Percentiles rank a stretch among this genome's conserved stretches.
phyloP scores from a whole-genome alignment of 2,797 vertebrate species.

The Pagetopsis macropterus region DNA sequence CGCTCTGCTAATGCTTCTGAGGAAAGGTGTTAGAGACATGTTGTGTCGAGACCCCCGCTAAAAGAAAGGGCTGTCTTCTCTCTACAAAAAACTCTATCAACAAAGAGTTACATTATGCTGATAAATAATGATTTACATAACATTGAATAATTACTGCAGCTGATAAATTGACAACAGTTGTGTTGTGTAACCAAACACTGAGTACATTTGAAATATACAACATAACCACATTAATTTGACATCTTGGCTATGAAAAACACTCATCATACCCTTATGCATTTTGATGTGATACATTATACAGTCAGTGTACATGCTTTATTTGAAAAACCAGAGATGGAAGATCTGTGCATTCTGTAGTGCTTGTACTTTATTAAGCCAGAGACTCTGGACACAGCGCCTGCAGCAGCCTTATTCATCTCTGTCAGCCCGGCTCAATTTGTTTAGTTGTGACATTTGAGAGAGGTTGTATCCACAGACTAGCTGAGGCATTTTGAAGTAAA shows the following conservation, averaged over 20 bases:
- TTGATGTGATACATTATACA: background rate
- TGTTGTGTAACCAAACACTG: background rate
- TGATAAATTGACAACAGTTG: background rate
- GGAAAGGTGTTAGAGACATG: constrained; percentile 57
- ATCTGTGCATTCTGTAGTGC: constrained; percentile 2
- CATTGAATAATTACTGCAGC: background rate
- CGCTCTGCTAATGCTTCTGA: constrained; percentile 39
- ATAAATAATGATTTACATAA: constrained; percentile 3
- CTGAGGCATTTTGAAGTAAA: constrained; percentile 64
- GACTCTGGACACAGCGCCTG: constrained; percentile 38
- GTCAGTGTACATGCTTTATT: constrained; percentile 28
- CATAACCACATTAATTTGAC: background rate
- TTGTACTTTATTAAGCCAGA: constrained; percentile 67
- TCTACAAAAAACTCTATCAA: constrained; percentile 21
- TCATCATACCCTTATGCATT: background rate
- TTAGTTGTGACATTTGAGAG: constrained; percentile 68
- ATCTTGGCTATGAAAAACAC: background rate
- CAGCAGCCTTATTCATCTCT: constrained; percentile 61
- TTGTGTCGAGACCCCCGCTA: constrained; percentile 32
- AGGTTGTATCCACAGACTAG: constrained; percentile 54
- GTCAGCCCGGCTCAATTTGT: constrained; percentile 63
- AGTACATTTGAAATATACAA: constrained; percentile 8
- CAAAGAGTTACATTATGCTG: background rate
- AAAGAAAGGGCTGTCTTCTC: constrained; percentile 22
- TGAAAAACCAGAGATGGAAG: constrained; percentile 30